Base-by-base conservation (phyloP, 2,797 vertebrate genomes). In the Percopsis omiscomaycus region DNA sequence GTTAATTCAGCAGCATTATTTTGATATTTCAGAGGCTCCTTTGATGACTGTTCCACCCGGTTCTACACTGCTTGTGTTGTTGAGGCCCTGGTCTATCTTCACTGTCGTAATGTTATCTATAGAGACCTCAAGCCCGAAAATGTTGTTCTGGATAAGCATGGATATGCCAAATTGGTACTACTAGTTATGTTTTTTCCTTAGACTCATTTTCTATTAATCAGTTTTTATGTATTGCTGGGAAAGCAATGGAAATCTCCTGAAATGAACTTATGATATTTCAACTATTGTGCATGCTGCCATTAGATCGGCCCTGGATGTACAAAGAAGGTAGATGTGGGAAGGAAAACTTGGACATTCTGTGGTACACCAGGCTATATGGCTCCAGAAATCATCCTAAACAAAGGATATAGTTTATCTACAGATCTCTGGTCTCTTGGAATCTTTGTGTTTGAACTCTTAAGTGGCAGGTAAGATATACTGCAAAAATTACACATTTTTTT, bases 271-370 rank as follows among this genome's bases (percentile, higher is more conserved):
- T 51, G 9, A 22, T n/a, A 27, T 60, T 49, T n/a, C 46, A 9
- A 9, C 1, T 28, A 14, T 13, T 53, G 44, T 64, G 5, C 12
- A 5, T 42, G 22, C 22, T 22, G 50, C 66, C 60, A 74, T 4
- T 65, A 94, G 93, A 84, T 85, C 22, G 89, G 92, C 28, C 92
- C 90, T 69, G 82, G 86, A 48, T 94, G 91, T 84, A 68, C 89
- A 12, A 93, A 92, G 69, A 85, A 74, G 77, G 71, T 93, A 10
- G 89, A 87, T 5, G 61, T 66, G 64, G 89, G 90, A 51, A 87
- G 87, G 74, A 93, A 91, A 72, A 87, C 90, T 0, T 94, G 92
- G 92, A 93, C 93, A 0, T 94, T 94, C 79, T 93, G 92, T 27
- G 93, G 93, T 0, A 91, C 91, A 0, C 79, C 74, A 3, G 91